phyloP scores from a whole-genome alignment of 2,797 vertebrate species.

The Tachyglossus aculeatus region DNA sequence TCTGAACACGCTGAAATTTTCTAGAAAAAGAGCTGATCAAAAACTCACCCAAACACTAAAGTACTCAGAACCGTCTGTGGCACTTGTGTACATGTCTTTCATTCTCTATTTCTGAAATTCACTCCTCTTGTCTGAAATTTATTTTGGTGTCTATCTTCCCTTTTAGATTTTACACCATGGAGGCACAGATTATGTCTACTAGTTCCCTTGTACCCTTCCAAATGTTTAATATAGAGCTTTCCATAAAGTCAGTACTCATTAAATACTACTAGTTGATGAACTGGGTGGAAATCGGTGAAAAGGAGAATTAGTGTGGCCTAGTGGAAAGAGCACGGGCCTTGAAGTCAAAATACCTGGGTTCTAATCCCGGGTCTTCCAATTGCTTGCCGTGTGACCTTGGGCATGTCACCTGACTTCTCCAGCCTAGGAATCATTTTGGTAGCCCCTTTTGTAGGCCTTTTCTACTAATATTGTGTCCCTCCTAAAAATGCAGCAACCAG shows the following conservation, averaged over 20 bases:
- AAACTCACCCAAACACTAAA: no score
- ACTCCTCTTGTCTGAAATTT: background rate
- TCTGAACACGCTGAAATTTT: background rate
- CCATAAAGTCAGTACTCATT: background rate
- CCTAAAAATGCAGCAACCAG: no score
- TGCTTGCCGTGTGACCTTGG: background rate
- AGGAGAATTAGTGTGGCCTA: background rate
- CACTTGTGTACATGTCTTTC: background rate
- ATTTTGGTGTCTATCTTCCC: background rate
- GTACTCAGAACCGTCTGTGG: no score
- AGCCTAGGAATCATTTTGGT: background rate
- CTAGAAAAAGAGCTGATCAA: background rate
- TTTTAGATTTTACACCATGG: background rate
- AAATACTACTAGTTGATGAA: background rate
- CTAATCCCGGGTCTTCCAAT: no score
- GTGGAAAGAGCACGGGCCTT: background rate
- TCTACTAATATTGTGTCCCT: no score
- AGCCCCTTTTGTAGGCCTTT: no score
- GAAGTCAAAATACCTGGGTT: background rate
- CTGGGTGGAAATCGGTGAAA: background rate
- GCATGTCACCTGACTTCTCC: background rate
- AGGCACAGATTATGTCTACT: background rate
- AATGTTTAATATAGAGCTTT: background rate
- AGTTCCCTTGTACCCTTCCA: background rate
- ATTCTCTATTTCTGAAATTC: background rate